These are phyloP conservation scores for Lepisosteus osseus DNA, from an alignment of 2,113 vertebrate species.

Conservation along the genomic window DNA sequence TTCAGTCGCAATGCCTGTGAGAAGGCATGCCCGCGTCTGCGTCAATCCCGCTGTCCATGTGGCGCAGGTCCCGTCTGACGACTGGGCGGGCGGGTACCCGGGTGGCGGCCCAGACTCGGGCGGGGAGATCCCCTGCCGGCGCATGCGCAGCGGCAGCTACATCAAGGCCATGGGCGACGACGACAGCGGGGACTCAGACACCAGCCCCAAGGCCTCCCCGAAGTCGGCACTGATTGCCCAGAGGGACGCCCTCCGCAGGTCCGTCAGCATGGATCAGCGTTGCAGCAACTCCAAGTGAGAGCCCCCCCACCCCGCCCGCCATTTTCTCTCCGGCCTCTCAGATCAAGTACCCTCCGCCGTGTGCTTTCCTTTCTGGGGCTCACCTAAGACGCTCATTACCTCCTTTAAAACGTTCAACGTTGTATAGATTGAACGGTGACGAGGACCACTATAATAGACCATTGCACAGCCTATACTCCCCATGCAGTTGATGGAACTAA, in stretches of 20 bases:
- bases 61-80: slow-evolving; percentile 88
- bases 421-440: not conserved
- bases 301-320: not conserved
- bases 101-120: slow-evolving; percentile 62
- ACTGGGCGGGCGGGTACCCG: slow-evolving; percentile 84
- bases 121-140: slow-evolving; percentile 92
- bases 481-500: no score
- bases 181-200: slow-evolving; percentile 89
- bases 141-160: slow-evolving; percentile 98
- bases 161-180: slow-evolving; percentile 98
- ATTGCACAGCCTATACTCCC: no score
- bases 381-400: not conserved
- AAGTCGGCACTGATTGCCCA: slow-evolving; percentile 77
- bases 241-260: slow-evolving; percentile 85
- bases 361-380: not conserved
- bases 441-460: no score
- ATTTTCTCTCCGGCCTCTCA: no score
- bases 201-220: slow-evolving; percentile 83
- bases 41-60: slow-evolving; percentile 11
- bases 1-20: not conserved
- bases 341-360: no score
- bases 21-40: not conserved
- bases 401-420: not conserved
- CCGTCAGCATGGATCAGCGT: slow-evolving; percentile 93
- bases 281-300: slow-evolving; percentile 54